Percentiles rank a stretch among this genome's conserved stretches.
phyloP scores from a whole-genome alignment of 2,113 vertebrate species.

The Zosterops pallidus region DNA sequence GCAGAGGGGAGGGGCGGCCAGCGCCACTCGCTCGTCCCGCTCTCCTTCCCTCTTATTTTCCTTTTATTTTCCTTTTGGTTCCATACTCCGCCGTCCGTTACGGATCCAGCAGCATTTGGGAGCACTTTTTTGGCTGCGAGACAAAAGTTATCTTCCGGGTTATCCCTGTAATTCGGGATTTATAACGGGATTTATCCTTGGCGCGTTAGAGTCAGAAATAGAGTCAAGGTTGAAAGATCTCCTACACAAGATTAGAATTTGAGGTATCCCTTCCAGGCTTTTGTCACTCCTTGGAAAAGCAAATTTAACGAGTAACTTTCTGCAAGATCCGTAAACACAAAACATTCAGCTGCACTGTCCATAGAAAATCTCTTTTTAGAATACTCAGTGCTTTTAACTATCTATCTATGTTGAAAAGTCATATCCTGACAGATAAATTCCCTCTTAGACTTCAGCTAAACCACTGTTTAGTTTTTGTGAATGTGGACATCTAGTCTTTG shows the following conservation, averaged over 20 bases:
- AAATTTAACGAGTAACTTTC: background rate
- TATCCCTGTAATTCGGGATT: background rate
- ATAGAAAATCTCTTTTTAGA: background rate
- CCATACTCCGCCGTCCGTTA: accelerated
- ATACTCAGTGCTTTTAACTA: background rate
- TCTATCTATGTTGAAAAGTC: background rate
- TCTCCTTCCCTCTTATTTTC: too few species aligned
- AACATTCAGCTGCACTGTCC: background rate
- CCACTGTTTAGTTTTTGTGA: background rate
- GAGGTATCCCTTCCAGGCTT: background rate
- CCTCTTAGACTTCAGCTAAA: background rate
- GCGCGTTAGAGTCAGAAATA: background rate
- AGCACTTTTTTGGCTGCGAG: background rate
- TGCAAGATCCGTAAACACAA: background rate
- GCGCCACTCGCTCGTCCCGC: too few species aligned
- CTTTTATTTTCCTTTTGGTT: background rate
- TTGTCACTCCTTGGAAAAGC: background rate
- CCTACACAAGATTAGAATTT: background rate
- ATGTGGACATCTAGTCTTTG: background rate
- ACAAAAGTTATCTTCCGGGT: background rate
- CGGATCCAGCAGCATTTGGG: too few species aligned
- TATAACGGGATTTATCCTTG: background rate
- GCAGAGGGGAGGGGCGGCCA: background rate
- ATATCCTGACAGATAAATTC: background rate
- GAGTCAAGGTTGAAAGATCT: background rate